Evolutionary conservation across 2,797 vertebrate genomes (phyloP), one percentile per base, ranked within the genome.

Genomic region (Geotrypetes seraphini): DNA sequence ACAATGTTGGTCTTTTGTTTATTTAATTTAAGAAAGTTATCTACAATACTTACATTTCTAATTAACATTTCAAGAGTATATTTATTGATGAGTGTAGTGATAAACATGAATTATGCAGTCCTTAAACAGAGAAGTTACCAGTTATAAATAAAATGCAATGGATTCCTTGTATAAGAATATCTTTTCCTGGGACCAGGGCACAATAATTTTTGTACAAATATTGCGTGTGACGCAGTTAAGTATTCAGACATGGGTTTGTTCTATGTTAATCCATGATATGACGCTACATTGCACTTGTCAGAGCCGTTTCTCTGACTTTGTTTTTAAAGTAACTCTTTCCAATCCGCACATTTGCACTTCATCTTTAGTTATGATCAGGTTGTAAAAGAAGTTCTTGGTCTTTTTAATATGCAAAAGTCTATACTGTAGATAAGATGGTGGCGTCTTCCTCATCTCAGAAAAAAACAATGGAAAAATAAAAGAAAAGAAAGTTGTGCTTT

Each of bases 41-140:
- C n/a, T n/a, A n/a, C n/a, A n/a, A n/a, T n/a, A n/a, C n/a, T n/a
- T n/a, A n/a, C n/a, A n/a, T n/a, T n/a, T n/a, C n/a, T n/a, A n/a
- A n/a, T n/a, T 43, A 63, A 57, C 32, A 7, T 70, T 77, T 79
- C 69, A 72, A 69, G n/a, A 60, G 72, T 65, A 57, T 62, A 71
- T 70, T 83, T 74, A 80, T 76, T 67, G 75, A 71, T 69, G 69
- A 80, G 73, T 75, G 69, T 71, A 71, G 73, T 75, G 64, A 66
- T 66, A 73, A 69, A 60, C 67, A 65, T 46, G 55, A 83, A 77
- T 82, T 82, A 82, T 84, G 81, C 79, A 82, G 76, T 74, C 65
- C 56, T 63, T 39, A 47, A 69, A 73, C 79, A 70, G 70, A 79
- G 61, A 36, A 43, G 16, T 73, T 71, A 72, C 53, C 73, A 73